Evolutionary conservation across 2,113 vertebrate genomes (phyloP).

Genomic region (Tringa solitaria): DNA sequence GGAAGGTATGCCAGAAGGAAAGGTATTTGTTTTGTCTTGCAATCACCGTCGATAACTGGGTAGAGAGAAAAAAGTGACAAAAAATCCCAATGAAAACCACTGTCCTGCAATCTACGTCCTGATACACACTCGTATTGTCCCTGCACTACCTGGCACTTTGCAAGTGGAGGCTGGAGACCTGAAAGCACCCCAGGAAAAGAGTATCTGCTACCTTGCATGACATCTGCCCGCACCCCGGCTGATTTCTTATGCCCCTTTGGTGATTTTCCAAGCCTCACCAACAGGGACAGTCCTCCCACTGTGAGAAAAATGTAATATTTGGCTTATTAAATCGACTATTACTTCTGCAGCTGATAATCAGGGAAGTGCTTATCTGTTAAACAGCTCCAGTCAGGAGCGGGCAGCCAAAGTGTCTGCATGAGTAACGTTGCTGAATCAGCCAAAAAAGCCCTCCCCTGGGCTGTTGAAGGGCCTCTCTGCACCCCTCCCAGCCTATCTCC

Average conservation of each 20-base stretch:
- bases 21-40: background rate
- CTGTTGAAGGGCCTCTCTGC: background rate
- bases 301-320: slow-evolving; percentile 8
- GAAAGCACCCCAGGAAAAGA: background rate
- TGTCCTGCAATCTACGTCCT: background rate
- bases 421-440: background rate
- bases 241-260: background rate
- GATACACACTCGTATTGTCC: background rate
- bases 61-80: background rate
- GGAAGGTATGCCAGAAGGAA: background rate
- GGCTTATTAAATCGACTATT: background rate
- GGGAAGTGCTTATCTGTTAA: background rate
- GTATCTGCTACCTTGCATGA: background rate
- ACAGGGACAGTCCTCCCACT: background rate
- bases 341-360: background rate
- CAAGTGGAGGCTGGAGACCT: background rate
- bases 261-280: background rate
- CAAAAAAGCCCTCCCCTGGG: background rate
- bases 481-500: background rate
- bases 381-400: background rate
- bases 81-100: background rate
- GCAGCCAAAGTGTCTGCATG: background rate
- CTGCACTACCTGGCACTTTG: background rate
- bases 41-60: background rate
- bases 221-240: background rate